Conservation (phyloP, 2,113 vertebrate species). For the Marmota monax region DNA sequence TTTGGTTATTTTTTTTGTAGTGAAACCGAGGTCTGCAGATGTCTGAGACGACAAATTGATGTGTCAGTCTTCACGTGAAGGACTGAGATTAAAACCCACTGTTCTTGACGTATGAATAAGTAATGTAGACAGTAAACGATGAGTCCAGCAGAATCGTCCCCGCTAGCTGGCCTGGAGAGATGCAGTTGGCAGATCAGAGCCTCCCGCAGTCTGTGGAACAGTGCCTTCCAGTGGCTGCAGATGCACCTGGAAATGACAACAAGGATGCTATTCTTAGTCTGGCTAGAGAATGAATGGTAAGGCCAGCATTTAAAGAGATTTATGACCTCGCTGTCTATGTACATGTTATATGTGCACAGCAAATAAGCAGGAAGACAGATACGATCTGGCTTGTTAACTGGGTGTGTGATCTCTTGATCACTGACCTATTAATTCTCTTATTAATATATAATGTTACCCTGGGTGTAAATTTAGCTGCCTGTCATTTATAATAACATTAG, state of each 20-base stretch:
- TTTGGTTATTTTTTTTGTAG: background rate
- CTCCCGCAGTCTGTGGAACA: constrained; percentile 65
- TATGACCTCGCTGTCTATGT: background rate
- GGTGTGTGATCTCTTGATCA: background rate
- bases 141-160: background rate
- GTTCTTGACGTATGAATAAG: background rate
- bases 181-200: background rate
- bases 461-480: constrained; percentile 50
- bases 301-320: background rate
- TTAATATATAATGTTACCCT: constrained; percentile 20
- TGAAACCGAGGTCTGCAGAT: background rate
- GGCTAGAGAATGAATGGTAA: background rate
- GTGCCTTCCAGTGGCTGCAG: constrained; percentile 83
- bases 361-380: background rate
- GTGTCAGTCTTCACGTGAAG: background rate
- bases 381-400: background rate
- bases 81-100: background rate
- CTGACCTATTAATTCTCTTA: background rate
- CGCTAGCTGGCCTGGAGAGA: background rate
- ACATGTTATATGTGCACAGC: background rate
- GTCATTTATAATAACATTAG: background rate
- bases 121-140: background rate
- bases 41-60: background rate
- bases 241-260: accelerated
- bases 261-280: accelerated